phyloP scores from a whole-genome alignment of 2,797 vertebrate species.

The Bradypodion ventrale region DNA sequence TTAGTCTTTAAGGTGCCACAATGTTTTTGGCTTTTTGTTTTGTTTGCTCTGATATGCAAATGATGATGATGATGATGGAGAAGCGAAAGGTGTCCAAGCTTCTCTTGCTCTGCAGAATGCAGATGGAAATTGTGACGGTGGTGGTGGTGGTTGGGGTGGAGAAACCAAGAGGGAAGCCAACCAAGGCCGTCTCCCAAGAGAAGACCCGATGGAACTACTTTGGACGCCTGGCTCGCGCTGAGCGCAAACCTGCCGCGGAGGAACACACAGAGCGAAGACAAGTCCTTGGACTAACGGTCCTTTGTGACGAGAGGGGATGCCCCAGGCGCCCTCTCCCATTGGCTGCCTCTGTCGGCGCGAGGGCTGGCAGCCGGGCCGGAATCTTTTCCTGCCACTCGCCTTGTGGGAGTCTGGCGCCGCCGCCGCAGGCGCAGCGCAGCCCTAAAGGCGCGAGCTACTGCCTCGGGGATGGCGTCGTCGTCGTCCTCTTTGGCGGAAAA shows the following conservation, averaged over 20 bases:
- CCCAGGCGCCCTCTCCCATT: background rate
- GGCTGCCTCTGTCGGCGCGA: background rate
- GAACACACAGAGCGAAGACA: accelerated
- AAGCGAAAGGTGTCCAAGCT: no score
- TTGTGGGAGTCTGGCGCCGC: background rate
- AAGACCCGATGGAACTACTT: slow-evolving; percentile 28
- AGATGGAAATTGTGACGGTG: no score
- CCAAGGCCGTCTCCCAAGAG: background rate
- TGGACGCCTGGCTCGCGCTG: background rate
- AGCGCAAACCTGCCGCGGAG: background rate
- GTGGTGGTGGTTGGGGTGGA: background rate
- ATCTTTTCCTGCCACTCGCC: background rate
- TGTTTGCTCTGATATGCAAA: no score
- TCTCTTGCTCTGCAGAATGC: no score
- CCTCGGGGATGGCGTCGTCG: no score
- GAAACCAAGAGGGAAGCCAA: accelerated
- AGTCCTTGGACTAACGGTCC: background rate
- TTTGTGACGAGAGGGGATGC: background rate
- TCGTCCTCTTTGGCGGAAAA: no score
- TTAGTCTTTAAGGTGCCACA: no score
- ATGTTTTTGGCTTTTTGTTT: no score
- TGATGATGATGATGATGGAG: no score
- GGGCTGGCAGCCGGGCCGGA: background rate
- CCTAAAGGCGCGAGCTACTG: background rate
- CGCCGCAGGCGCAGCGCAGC: background rate